A percentile compares a stretch with the other conserved stretches of the same genome.
Conservation (phyloP, 2,113 vertebrate species). For the Actenoides hombroni region DNA sequence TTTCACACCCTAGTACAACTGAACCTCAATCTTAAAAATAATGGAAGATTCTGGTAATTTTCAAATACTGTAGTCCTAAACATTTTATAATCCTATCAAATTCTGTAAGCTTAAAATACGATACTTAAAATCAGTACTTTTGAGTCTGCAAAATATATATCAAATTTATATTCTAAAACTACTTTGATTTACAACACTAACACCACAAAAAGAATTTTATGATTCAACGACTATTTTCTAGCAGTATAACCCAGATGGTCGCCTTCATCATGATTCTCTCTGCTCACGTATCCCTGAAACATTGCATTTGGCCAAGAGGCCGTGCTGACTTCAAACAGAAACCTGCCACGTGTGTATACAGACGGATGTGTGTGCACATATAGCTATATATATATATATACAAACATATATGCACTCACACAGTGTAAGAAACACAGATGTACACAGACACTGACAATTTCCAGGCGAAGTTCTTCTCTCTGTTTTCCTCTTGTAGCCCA, state of each 20-base stretch:
- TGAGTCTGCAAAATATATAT: slow-evolving; percentile 73
- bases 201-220: slow-evolving; percentile 58
- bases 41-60: slow-evolving; percentile 67
- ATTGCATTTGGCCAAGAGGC: slow-evolving; percentile 50
- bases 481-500: slow-evolving; percentile 42
- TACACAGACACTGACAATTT: slow-evolving; percentile 7
- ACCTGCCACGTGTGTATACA: not conserved
- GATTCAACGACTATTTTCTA: slow-evolving; percentile 52
- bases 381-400: not conserved
- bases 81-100: slow-evolving; percentile 64
- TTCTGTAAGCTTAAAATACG: slow-evolving; percentile 70
- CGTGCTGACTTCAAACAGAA: slow-evolving; percentile 9
- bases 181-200: slow-evolving; percentile 68
- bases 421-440: not conserved
- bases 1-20: slow-evolving; percentile 61
- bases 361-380: slow-evolving; percentile 37
- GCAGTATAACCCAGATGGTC: slow-evolving; percentile 48
- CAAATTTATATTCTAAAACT: slow-evolving; percentile 72
- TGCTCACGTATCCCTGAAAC: slow-evolving; percentile 62
- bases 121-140: slow-evolving; percentile 72
- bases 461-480: slow-evolving; percentile 31
- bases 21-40: slow-evolving; percentile 67
- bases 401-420: slow-evolving; percentile 60
- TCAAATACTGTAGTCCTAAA: slow-evolving; percentile 67
- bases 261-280: slow-evolving; percentile 39